A percentile compares a stretch with the other conserved stretches of the same genome.
Evolutionary conservation across 2,797 vertebrate species (phyloP).

Genomic region (Masticophis lateralis): DNA sequence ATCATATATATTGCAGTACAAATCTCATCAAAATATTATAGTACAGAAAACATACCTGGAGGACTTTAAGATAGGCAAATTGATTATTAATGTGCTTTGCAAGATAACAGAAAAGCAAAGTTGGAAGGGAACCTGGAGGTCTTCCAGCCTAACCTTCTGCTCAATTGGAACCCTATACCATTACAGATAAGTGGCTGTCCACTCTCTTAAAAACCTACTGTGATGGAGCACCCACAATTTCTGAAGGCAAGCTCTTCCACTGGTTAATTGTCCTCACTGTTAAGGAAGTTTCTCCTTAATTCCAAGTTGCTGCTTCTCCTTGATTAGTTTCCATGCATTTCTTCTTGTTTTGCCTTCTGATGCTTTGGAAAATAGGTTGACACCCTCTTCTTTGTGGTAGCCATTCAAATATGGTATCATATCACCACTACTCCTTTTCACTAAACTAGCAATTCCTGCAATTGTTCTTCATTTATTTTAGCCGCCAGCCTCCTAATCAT

Average conservation of each 20-base stretch:
- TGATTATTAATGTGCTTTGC: not conserved
- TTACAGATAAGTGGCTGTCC: not conserved
- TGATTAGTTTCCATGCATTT: not conserved
- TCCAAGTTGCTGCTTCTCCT: not conserved
- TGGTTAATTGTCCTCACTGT: not conserved
- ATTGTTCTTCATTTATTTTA: not conserved
- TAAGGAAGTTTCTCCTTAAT: not conserved
- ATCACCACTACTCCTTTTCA: not conserved
- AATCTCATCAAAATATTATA: not conserved
- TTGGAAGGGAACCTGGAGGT: not conserved
- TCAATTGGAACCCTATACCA: not conserved
- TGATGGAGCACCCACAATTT: not conserved
- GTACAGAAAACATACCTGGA: not conserved
- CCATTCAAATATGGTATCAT: not conserved
- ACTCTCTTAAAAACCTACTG: not conserved
- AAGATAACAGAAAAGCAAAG: not conserved
- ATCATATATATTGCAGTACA: not conserved
- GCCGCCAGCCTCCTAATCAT: not conserved
- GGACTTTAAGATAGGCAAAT: not conserved
- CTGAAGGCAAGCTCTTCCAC: not conserved
- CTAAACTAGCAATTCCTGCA: not conserved
- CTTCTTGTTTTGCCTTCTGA: not conserved
- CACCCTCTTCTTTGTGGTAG: not conserved
- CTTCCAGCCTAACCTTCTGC: not conserved
- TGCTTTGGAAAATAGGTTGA: not conserved